Evolutionary conservation across 2,797 vertebrate genomes (phyloP).

Genomic region (Xiphorhynchus erythropygius): DNA sequence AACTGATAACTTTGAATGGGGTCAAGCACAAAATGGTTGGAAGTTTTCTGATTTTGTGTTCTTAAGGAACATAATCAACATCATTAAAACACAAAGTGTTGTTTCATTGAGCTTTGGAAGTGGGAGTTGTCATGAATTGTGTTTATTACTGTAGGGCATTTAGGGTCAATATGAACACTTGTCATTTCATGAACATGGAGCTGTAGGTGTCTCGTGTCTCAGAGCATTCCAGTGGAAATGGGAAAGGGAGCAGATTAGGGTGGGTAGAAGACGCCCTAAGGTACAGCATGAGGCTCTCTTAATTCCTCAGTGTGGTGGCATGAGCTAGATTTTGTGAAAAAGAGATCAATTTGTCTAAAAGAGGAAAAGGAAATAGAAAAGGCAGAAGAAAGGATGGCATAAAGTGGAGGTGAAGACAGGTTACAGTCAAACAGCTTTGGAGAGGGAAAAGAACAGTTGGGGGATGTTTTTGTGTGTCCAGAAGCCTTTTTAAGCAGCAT

Average conservation of each 20-base stretch:
- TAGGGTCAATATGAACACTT: rapidly evolving
- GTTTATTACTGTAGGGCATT: background rate
- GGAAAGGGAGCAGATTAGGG: background rate
- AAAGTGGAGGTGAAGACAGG: background rate
- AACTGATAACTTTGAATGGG: background rate
- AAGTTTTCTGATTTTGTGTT: background rate
- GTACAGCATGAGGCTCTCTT: background rate
- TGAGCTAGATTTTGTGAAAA: background rate
- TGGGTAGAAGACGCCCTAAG: background rate
- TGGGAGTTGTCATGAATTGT: background rate
- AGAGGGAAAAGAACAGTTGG: background rate
- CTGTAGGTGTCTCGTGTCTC: rapidly evolving
- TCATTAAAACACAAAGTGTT: background rate
- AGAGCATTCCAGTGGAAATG: background rate
- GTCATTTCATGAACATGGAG: rapidly evolving
- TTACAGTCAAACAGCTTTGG: background rate
- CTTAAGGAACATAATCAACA: background rate
- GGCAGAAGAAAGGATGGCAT: background rate
- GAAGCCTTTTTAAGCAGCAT: background rate
- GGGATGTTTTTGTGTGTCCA: background rate
- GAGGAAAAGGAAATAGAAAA: background rate
- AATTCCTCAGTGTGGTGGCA: background rate
- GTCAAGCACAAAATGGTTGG: background rate
- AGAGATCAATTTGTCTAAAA: background rate
- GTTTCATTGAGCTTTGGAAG: background rate